These are phyloP conservation scores for Esox lucius DNA, from an alignment of 2,797 vertebrate species.

Conservation along the genomic window DNA sequence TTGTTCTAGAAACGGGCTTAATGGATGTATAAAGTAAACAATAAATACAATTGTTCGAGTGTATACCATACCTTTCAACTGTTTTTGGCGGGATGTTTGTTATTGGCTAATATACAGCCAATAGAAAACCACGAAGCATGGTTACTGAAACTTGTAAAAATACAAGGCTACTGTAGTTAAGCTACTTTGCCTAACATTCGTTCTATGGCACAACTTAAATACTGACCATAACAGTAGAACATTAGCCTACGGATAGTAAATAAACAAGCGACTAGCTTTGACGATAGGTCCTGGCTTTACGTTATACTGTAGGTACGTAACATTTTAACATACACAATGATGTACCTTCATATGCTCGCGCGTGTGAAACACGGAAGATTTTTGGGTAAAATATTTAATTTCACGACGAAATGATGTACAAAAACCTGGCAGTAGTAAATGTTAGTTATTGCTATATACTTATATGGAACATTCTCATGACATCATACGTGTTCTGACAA, in stretches of 20 bases:
- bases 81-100: conserved; percentile 33
- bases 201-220: neutral
- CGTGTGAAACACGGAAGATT: neutral
- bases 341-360: neutral
- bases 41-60: neutral
- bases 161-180: neutral
- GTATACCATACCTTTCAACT: neutral
- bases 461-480: neutral
- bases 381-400: neutral
- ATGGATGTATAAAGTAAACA: too few relatives aligned
- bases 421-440: neutral
- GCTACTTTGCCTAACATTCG: neutral
- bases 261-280: neutral
- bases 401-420: neutral
- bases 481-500: neutral
- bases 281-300: neutral
- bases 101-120: conserved; percentile 51
- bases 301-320: neutral
- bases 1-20: too few relatives aligned
- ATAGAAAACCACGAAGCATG: conserved; percentile 31
- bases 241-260: neutral
- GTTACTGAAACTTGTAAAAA: neutral
- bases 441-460: too few relatives aligned
- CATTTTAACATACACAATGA: neutral
- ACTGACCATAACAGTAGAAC: neutral